Percentiles rank a stretch among this genome's conserved stretches.
Conservation (phyloP, 2,888 invertebrate genomes). For the Ennomos fuscantarius region DNA sequence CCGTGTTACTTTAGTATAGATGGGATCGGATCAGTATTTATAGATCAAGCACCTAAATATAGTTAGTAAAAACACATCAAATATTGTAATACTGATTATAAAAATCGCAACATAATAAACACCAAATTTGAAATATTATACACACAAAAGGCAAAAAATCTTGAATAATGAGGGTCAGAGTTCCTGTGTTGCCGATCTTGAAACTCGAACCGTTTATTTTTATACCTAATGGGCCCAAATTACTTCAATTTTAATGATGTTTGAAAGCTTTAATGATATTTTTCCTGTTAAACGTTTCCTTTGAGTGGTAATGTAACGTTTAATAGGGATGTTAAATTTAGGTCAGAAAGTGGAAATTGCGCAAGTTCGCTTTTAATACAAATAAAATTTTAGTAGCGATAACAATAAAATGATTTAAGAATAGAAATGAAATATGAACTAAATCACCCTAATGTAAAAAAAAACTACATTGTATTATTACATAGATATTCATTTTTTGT, state of each 20-base stretch:
- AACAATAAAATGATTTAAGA: background rate
- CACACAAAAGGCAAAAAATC: conserved; percentile 14
- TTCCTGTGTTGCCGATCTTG: conserved; percentile 30
- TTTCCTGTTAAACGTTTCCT: conserved; percentile 36
- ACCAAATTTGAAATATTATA: conserved; percentile 11
- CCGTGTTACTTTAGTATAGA: too few species aligned
- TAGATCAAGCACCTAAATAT: too few species aligned
- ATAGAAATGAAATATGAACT: too few species aligned
- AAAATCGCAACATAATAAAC: conserved; percentile 1
- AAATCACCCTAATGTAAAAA: too few species aligned
- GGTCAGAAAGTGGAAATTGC: conserved; percentile 9
- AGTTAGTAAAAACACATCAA: too few species aligned
- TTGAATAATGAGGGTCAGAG: conserved; percentile 33
- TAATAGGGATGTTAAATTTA: conserved; percentile 15
- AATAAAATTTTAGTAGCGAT: background rate
- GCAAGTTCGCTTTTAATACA: conserved; percentile 7
- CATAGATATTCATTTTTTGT: too few species aligned
- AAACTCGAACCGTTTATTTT: conserved; percentile 37
- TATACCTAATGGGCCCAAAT: conserved; percentile 35
- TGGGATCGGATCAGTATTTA: too few species aligned
- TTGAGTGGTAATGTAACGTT: conserved; percentile 25
- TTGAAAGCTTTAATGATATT: conserved; percentile 34
- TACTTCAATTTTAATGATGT: conserved; percentile 37
- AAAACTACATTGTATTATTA: too few species aligned
- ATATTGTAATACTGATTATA: too few species aligned